A percentile compares a stretch with the other conserved stretches of the same genome.
Evolutionary conservation across 2,113 vertebrate genomes (phyloP).

Genomic region (Limnothrissa miodon): DNA sequence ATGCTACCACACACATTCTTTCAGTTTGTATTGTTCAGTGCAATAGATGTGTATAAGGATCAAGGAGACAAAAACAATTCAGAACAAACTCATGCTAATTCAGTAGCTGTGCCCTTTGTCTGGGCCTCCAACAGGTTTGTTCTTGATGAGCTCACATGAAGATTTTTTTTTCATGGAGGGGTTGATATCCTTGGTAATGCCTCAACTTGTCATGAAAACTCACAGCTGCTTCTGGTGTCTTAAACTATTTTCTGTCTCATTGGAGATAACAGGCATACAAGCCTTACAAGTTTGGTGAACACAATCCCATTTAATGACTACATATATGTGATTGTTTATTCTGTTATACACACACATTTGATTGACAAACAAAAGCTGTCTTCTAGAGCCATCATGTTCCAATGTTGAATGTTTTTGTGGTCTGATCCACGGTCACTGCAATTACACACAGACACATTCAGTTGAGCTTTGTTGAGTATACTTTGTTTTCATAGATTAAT

Average conservation of each 20-base stretch:
- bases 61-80: background rate
- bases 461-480: background rate
- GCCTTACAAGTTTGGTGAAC: background rate
- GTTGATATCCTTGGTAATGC: background rate
- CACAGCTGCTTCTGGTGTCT: background rate
- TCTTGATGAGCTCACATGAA: background rate
- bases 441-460: background rate
- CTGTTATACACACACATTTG: no score
- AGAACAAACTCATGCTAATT: background rate
- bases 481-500: background rate
- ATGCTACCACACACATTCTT: background rate
- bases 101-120: background rate
- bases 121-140: background rate
- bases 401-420: background rate
- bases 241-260: background rate
- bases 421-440: background rate
- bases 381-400: background rate
- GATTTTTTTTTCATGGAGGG: background rate
- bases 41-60: background rate
- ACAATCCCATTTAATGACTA: background rate
- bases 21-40: background rate
- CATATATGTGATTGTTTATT: background rate
- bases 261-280: background rate
- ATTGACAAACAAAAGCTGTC: background rate
- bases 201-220: constrained; percentile 8